Evolutionary conservation across 53 echinoderm and acorn worm genomes (phyloP), one percentile per base, ranked within the genome.

Genomic region (Pentamera pediparva): DNA sequence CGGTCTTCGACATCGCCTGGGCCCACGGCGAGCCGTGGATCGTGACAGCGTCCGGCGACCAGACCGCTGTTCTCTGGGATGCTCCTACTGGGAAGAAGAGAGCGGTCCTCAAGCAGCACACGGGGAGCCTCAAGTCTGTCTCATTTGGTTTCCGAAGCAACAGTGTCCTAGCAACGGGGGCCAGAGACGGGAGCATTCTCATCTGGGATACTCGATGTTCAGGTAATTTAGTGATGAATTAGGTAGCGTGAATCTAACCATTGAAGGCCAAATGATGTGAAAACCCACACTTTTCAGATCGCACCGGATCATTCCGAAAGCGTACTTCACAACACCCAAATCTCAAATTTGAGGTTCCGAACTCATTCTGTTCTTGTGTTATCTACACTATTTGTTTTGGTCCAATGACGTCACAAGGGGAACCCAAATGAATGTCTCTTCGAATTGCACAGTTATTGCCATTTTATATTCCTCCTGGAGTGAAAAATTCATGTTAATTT

Each of bases 1-100:
- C 98, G 21, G 86, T 98, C 47, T 98, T 98, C 84, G 91, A 98
- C 32, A 35, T 98, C 33, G 86, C 85, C 38, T 98, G 98, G 98
- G 76, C 91, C 17, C 65, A 75, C 32, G 78, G 77, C 0, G 88
- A 83, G 41, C 83, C 91, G 17, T 85, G 81, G 52, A 47, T 98
- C 26, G 85, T 92, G 54, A 98, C 98, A 12, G 98, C 98, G 72
- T 88, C 98, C 10, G 98, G 98, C 43, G 98, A 98, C 54, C 98
- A 98, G 79, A 87, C 84, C 34, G 98, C 98, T 34, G 91, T 74
- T n/a, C 59, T 98, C 69, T 98, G 98, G 98, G 90, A 98, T 40
- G 70, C 83, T 4, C 45, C 43, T 20, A 72, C 83, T 13, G 86
- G 80, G 12, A 78, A 67, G 5, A 39, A 77, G 6, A 62, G 86